These are phyloP conservation scores for Dendronephthya gigantea DNA, from an alignment of 64 coral and sea anemone genomes.

Conservation along the genomic window DNA sequence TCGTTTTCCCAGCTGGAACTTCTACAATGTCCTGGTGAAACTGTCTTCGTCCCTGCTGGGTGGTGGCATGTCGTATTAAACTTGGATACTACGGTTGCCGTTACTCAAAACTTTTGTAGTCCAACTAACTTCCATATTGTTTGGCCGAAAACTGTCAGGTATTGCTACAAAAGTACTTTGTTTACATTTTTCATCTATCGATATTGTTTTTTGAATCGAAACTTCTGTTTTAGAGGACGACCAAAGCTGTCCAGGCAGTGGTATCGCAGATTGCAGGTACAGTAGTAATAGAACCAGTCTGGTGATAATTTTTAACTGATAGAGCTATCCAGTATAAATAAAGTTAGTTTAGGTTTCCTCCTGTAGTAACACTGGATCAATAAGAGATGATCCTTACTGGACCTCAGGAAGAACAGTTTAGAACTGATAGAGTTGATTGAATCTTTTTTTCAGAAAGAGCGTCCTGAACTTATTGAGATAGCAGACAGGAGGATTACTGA, in stretches of 20 bases:
- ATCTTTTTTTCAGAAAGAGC: background rate
- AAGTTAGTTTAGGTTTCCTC: no score
- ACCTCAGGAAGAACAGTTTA: no score
- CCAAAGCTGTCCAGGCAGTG: conserved; percentile 85
- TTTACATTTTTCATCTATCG: background rate
- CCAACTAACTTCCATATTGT: conserved; percentile 84
- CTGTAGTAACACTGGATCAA: no score
- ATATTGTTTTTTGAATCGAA: background rate
- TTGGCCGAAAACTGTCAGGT: conserved; percentile 98
- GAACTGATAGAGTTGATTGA: no score
- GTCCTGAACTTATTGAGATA: background rate
- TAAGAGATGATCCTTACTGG: no score
- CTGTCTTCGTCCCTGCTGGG: conserved; percentile 89
- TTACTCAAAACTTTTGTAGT: conserved; percentile 92
- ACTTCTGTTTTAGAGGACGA: conserved; percentile 52
- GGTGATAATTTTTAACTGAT: no score
- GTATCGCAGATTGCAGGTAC: conserved; percentile 78
- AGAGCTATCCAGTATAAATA: no score
- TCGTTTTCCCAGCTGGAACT: conserved; percentile 53
- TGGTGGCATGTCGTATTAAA: conserved; percentile 99
- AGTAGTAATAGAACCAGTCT: background rate
- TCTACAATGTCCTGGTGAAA: conserved; percentile 92
- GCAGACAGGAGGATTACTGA: background rate
- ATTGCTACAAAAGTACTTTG: background rate
- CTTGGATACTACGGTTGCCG: conserved; percentile 86